phyloP scores from a whole-genome alignment of 2,888 invertebrate species.

The Drosophila diplacantha region DNA sequence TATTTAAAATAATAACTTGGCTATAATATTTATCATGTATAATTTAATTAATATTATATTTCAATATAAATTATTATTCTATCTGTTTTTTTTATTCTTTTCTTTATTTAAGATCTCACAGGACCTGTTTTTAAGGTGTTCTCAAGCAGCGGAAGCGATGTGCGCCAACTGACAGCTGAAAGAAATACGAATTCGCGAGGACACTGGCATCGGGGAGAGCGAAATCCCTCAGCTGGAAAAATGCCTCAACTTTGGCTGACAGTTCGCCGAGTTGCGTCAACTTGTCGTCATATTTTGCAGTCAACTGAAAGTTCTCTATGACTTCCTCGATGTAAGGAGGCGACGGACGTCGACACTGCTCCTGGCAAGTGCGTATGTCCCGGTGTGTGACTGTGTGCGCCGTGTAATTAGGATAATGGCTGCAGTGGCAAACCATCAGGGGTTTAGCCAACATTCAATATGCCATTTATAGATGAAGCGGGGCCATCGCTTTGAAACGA shows the following conservation, averaged over 20 bases:
- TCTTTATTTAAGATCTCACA: not conserved
- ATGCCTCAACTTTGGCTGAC: conserved; percentile 51
- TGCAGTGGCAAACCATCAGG: conserved; percentile 27
- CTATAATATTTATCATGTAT: too few species aligned
- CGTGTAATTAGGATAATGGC: conserved; percentile 38
- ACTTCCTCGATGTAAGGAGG: conserved; percentile 32
- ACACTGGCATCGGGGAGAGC: conserved; percentile 21
- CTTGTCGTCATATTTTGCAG: conserved; percentile 58
- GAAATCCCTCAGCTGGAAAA: conserved; percentile 56
- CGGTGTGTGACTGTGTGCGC: conserved; percentile 2
- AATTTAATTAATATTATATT: too few species aligned
- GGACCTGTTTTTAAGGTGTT: conserved; percentile 6
- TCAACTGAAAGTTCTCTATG: conserved; percentile 33
- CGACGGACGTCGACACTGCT: conserved; percentile 19
- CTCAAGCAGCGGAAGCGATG: conserved; percentile 61
- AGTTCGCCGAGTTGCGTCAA: conserved; percentile 43
- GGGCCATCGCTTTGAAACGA: conserved; percentile 10
- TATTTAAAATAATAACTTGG: too few species aligned
- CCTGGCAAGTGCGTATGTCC: conserved; percentile 2
- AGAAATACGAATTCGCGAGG: conserved; percentile 25
- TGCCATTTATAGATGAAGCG: conserved; percentile 5
- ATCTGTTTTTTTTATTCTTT: not conserved
- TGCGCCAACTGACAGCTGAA: conserved; percentile 52
- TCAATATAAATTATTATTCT: not conserved
- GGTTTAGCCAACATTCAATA: conserved; percentile 17